Conservation (phyloP, 2,888 invertebrate genomes). For the Pammene fasciana region DNA sequence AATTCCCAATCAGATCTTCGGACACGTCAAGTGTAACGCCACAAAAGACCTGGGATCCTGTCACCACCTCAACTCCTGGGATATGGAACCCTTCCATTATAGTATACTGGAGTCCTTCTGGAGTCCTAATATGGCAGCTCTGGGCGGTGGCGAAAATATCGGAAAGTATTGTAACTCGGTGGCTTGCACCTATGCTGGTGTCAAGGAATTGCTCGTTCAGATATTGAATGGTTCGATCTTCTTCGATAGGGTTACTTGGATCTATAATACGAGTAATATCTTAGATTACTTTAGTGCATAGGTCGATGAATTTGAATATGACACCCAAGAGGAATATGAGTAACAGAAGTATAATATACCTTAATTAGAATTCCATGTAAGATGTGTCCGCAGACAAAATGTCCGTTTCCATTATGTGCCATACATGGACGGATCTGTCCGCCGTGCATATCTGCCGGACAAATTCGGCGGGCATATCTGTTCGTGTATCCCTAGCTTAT, state of each 20-base stretch:
- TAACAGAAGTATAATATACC: too few species aligned
- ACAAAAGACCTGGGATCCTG: slow-evolving; percentile 13
- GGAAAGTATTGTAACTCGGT: slow-evolving; percentile 16
- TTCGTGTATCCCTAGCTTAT: too few species aligned
- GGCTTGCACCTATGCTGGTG: slow-evolving; percentile 31
- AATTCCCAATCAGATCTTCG: slow-evolving; percentile 36
- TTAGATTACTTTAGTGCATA: neutral
- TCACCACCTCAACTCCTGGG: slow-evolving; percentile 25
- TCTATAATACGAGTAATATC: slow-evolving; percentile 24
- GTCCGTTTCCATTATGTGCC: too few species aligned
- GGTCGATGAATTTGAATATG: too few species aligned
- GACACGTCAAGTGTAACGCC: slow-evolving; percentile 29
- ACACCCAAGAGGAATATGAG: too few species aligned
- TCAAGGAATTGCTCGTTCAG: slow-evolving; percentile 31
- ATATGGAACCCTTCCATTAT: slow-evolving; percentile 34
- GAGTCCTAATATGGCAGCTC: slow-evolving; percentile 40
- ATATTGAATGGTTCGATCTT: slow-evolving; percentile 26
- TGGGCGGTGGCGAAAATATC: slow-evolving; percentile 14
- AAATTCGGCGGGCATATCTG: too few species aligned
- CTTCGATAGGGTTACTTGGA: slow-evolving; percentile 42
- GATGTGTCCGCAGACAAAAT: too few species aligned
- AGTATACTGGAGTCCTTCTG: slow-evolving; percentile 34
- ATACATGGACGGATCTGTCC: too few species aligned
- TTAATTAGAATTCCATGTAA: too few species aligned
- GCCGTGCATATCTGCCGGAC: too few species aligned